phyloP scores from a whole-genome alignment of 2,888 invertebrate species.

The Lasioglossum villosulum region DNA sequence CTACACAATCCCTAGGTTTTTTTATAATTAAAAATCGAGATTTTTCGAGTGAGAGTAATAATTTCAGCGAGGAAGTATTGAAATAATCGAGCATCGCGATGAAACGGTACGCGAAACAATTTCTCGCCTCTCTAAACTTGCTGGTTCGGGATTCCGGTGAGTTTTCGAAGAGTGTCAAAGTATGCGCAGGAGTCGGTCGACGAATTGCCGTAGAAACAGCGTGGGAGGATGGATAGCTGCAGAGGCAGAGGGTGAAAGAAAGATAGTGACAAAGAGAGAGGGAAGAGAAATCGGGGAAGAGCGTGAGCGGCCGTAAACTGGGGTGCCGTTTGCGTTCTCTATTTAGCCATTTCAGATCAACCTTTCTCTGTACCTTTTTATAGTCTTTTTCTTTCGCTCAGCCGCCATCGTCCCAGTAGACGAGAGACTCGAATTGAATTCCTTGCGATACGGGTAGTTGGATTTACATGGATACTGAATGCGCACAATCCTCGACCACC shows the following conservation, averaged over 20 bases:
- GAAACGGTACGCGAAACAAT: background rate
- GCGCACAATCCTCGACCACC: constrained; percentile 62
- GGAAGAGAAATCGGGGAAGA: constrained; percentile 59
- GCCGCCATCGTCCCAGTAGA: constrained; percentile 67
- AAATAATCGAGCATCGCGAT: background rate
- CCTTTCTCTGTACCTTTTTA: constrained; percentile 61
- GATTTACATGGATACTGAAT: constrained; percentile 74
- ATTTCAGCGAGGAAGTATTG: background rate
- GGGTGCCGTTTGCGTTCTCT: constrained; percentile 82
- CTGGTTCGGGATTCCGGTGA: background rate
- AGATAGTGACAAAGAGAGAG: constrained; percentile 49
- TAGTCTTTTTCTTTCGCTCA: constrained; percentile 59
- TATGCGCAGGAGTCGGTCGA: constrained; percentile 36
- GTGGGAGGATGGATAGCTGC: constrained; percentile 32
- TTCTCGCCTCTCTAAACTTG: background rate
- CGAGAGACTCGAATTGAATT: constrained; percentile 76
- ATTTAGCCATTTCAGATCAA: constrained; percentile 81
- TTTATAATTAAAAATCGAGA: background rate
- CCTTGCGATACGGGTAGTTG: constrained; percentile 75
- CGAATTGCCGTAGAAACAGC: constrained; percentile 60
- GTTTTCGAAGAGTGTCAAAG: constrained; percentile 40
- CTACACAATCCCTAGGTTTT: too few species aligned
- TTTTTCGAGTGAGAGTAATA: background rate
- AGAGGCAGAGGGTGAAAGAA: background rate
- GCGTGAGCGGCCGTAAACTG: constrained; percentile 80